Conservation (phyloP, 2,888 invertebrate genomes). For the Melanostoma scalare region DNA sequence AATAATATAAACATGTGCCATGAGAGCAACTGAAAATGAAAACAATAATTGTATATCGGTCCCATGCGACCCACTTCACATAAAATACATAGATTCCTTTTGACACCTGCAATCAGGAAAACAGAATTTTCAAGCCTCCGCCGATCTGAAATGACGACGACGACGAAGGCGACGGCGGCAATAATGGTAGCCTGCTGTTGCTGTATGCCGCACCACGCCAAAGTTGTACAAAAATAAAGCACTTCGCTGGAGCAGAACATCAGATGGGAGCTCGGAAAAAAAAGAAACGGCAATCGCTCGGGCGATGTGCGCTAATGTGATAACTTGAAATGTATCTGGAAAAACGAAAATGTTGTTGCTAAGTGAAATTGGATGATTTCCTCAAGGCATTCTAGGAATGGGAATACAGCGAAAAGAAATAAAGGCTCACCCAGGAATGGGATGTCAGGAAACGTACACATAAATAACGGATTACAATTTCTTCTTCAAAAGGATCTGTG, state of each 20-base stretch:
- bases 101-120: constrained; percentile 46
- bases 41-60: constrained; percentile 62
- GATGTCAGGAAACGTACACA: constrained; percentile 37
- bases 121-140: constrained; percentile 13
- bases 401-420: neutral
- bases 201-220: too few relatives aligned
- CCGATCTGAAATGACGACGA: neutral
- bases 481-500: constrained; percentile 35
- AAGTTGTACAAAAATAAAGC: constrained; percentile 6
- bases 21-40: constrained; percentile 9
- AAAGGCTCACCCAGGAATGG: neutral
- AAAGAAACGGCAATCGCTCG: constrained; percentile 22
- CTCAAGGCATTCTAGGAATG: constrained; percentile 22
- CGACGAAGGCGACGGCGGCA: too few relatives aligned
- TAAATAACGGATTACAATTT: constrained; percentile 56
- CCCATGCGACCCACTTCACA: constrained; percentile 70
- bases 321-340: constrained; percentile 53
- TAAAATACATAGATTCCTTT: constrained; percentile 62
- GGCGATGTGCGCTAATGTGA: constrained; percentile 46
- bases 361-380: constrained; percentile 68
- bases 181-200: neutral
- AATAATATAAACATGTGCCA: neutral
- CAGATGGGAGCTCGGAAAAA: constrained; percentile 40
- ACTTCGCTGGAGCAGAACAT: constrained; percentile 17
- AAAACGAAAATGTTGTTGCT: constrained; percentile 48